phyloP scores from a whole-genome alignment of 2,888 invertebrate species.

The Sesamia inferens region DNA sequence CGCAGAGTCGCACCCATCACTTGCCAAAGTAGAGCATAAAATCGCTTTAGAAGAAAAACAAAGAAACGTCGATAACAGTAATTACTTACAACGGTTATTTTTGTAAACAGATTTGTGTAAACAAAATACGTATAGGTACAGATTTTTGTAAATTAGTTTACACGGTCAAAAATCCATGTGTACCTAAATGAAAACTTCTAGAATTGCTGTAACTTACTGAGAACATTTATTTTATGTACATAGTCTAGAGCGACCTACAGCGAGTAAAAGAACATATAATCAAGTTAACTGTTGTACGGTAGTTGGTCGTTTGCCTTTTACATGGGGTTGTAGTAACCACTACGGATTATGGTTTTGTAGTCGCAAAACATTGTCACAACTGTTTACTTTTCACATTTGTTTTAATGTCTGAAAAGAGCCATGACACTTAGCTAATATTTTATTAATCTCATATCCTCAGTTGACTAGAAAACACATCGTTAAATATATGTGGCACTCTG shows the following conservation, averaged over 20 bases:
- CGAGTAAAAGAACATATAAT: not conserved
- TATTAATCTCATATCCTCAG: not conserved
- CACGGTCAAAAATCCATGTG: not conserved
- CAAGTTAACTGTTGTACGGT: not conserved
- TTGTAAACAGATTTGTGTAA: slow-evolving; percentile 19
- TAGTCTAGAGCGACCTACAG: not conserved
- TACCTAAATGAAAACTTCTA: not conserved
- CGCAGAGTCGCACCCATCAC: slow-evolving; percentile 36
- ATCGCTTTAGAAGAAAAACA: slow-evolving; percentile 47
- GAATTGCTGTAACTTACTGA: not conserved
- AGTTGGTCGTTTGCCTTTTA: not conserved
- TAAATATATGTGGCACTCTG: too few species aligned
- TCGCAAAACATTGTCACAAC: not conserved
- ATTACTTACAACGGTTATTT: slow-evolving; percentile 28
- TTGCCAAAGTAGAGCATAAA: slow-evolving; percentile 50
- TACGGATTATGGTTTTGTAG: not conserved
- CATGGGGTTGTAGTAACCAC: not conserved
- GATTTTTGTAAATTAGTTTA: slow-evolving; percentile 6
- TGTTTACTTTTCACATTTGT: not conserved
- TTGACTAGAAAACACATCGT: not conserved
- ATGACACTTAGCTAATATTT: not conserved
- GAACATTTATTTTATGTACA: not conserved
- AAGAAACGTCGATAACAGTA: slow-evolving; percentile 35
- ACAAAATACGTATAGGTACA: not conserved
- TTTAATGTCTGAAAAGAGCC: not conserved